A percentile compares a stretch with the other conserved stretches of the same genome.
These are phyloP conservation scores for Otis tarda DNA, from an alignment of 2,113 vertebrate species.

Conservation along the genomic window DNA sequence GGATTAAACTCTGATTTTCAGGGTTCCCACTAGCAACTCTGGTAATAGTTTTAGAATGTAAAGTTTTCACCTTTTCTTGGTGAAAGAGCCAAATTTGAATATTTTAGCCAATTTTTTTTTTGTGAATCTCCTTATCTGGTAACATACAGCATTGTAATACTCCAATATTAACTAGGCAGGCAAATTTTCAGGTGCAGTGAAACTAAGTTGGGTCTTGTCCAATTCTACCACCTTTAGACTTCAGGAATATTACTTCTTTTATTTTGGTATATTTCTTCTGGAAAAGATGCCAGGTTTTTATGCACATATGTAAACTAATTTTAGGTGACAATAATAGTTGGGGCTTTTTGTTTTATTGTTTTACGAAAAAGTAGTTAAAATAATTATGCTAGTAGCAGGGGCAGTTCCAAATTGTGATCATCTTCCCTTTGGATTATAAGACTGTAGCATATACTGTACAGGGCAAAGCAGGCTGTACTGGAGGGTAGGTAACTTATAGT, in stretches of 20 bases:
- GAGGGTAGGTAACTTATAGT: neutral
- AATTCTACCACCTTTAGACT: neutral
- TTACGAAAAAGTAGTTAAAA: neutral
- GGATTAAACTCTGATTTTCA: neutral
- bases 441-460: neutral
- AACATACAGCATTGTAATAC: neutral
- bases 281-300: neutral
- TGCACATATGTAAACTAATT: neutral
- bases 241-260: neutral
- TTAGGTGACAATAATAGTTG: neutral
- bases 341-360: neutral
- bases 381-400: neutral
- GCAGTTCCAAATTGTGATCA: neutral
- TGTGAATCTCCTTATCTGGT: neutral
- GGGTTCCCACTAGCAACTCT: neutral
- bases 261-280: neutral
- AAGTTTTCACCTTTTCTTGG: neutral
- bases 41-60: neutral
- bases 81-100: neutral
- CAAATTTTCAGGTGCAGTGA: neutral
- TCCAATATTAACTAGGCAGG: neutral
- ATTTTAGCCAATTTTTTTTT: neutral
- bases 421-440: neutral
- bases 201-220: neutral
- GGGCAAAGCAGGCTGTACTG: neutral